phyloP scores from a whole-genome alignment of 2,113 vertebrate species.

The Corydoras sp. region DNA sequence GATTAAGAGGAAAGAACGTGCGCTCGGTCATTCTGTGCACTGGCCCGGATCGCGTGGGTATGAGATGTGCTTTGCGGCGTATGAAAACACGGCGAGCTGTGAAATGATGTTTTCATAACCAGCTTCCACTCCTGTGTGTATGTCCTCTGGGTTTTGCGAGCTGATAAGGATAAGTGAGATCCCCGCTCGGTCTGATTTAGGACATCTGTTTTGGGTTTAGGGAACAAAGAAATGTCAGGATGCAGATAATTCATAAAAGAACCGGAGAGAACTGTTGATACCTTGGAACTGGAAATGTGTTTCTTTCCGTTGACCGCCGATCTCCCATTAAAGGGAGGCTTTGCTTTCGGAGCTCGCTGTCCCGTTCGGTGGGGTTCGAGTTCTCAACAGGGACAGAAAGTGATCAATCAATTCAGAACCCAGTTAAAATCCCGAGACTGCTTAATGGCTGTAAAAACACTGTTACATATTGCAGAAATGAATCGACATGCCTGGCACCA shows the following conservation, averaged over 20 bases:
- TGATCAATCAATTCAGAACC: no score
- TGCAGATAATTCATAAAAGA: slow-evolving; percentile 48
- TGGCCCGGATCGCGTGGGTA: slow-evolving; percentile 32
- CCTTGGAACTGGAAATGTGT: no score
- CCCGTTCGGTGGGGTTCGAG: no score
- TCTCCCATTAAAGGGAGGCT: no score
- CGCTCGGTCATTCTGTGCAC: slow-evolving; percentile 22
- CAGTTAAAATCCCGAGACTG: no score
- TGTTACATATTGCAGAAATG: no score
- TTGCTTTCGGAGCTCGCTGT: no score
- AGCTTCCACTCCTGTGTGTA: slow-evolving; percentile 29
- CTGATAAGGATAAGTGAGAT: slow-evolving; percentile 30
- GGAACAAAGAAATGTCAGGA: slow-evolving; percentile 48
- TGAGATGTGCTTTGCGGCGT: slow-evolving; percentile 38
- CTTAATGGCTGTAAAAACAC: no score
- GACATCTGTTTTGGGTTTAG: slow-evolving; percentile 53
- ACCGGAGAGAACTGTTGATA: slow-evolving; percentile 7
- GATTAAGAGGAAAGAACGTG: slow-evolving; percentile 20
- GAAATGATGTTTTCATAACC: slow-evolving; percentile 41
- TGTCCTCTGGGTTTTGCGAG: slow-evolving; percentile 27
- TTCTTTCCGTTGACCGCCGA: no score
- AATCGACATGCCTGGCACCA: no score
- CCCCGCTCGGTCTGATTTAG: slow-evolving; percentile 29
- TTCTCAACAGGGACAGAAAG: no score
- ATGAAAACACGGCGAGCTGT: slow-evolving; percentile 27